These are phyloP conservation scores for Galerucella calmariensis DNA, from an alignment of 2,888 invertebrate species.

Conservation along the genomic window DNA sequence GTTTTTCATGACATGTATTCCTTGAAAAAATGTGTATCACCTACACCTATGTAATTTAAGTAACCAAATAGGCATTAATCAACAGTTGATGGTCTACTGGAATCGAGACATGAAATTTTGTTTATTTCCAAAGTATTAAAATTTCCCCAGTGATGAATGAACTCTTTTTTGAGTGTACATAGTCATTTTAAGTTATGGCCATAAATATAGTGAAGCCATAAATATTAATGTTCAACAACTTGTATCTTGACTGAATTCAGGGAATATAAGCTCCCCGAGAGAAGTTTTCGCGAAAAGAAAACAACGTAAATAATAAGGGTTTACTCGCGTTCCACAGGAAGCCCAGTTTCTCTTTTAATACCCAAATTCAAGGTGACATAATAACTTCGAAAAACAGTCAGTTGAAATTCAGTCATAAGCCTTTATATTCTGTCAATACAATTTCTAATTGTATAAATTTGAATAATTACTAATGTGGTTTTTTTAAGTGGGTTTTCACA, in stretches of 20 bases:
- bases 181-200: conserved; percentile 23
- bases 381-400: not conserved
- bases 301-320: conserved; percentile 25
- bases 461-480: no score
- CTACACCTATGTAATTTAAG: no score
- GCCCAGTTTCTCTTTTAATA: conserved; percentile 6
- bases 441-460: no score
- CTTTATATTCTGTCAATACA: no score
- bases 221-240: conserved; percentile 30
- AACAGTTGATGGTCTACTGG: no score
- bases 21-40: no score
- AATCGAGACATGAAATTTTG: no score
- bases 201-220: conserved; percentile 18
- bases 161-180: conserved; percentile 3
- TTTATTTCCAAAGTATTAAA: no score
- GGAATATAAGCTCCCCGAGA: conserved; percentile 19
- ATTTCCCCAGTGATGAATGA: not conserved
- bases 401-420: not conserved
- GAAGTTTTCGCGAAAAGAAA: conserved; percentile 16
- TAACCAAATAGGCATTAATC: no score
- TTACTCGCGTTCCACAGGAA: conserved; percentile 10
- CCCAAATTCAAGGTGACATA: not conserved
- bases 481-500: no score
- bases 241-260: conserved; percentile 22
- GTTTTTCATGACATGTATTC: no score